Conservation (phyloP, 2,113 vertebrate species). For the Anthoscopus minutus region DNA sequence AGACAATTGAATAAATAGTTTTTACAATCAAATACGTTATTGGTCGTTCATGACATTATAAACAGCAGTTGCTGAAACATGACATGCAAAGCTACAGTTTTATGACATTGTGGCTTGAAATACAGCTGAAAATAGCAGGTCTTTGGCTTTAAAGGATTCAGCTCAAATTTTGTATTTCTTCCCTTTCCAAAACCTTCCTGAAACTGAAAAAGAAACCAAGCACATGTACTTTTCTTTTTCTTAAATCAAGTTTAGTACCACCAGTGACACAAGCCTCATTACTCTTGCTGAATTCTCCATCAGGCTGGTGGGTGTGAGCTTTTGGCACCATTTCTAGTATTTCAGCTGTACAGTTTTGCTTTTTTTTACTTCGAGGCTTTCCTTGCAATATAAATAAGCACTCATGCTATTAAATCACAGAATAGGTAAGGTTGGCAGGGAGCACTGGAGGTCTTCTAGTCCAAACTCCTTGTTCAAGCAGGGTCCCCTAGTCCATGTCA, state of each 20-base stretch:
- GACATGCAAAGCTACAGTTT: background rate
- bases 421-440: background rate
- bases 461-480: background rate
- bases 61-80: slow-evolving; percentile 1
- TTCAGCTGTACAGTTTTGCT: background rate
- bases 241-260: background rate
- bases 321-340: background rate
- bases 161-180: background rate
- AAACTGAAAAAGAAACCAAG: background rate
- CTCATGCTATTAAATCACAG: background rate
- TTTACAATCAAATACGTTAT: background rate
- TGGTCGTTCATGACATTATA: background rate
- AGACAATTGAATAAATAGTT: background rate
- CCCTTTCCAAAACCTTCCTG: background rate
- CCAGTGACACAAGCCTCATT: background rate
- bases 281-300: background rate
- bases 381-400: background rate
- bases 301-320: background rate
- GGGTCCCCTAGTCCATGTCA: background rate
- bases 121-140: background rate
- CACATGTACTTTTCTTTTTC: background rate
- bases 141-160: background rate
- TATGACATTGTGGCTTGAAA: background rate
- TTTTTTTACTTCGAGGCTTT: background rate
- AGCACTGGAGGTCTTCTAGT: background rate